Conservation (phyloP, 2,113 vertebrate species). For the Apodemus sylvaticus region DNA sequence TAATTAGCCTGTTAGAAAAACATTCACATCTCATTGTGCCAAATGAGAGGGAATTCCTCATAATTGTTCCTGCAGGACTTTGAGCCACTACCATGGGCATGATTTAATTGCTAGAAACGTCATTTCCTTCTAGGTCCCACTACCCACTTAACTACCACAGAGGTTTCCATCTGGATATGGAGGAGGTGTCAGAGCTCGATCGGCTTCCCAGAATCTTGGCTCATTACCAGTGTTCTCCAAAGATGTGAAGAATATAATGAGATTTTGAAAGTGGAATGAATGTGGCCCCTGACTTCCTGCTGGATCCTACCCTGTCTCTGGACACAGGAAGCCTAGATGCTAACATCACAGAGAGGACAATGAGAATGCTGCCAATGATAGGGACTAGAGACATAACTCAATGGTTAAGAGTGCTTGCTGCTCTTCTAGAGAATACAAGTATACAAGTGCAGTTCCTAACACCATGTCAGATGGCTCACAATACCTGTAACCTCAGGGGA, state of each 20-base stretch:
- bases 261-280: constrained; percentile 50
- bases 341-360: constrained; percentile 68
- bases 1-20: constrained; percentile 86
- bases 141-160: constrained; percentile 57
- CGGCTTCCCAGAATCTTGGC: constrained; percentile 42
- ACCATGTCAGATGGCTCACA: background rate
- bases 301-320: constrained; percentile 51
- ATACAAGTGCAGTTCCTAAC: background rate
- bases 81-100: constrained; percentile 79
- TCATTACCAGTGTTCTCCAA: constrained; percentile 59
- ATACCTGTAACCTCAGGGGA: too few species aligned
- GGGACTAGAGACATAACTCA: background rate
- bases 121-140: constrained; percentile 69
- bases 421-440: background rate
- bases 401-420: background rate
- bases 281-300: constrained; percentile 55
- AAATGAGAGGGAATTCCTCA: constrained; percentile 83
- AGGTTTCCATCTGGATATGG: constrained; percentile 54
- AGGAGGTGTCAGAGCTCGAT: constrained; percentile 50
- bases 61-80: constrained; percentile 87
- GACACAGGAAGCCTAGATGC: constrained; percentile 65
- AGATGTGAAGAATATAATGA: constrained; percentile 62
- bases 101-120: constrained; percentile 80
- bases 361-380: constrained; percentile 65
- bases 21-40: constrained; percentile 86